A percentile compares a stretch with the other conserved stretches of the same genome.
phyloP scores from a whole-genome alignment of 2,113 vertebrate species.

The Cariama cristata region DNA sequence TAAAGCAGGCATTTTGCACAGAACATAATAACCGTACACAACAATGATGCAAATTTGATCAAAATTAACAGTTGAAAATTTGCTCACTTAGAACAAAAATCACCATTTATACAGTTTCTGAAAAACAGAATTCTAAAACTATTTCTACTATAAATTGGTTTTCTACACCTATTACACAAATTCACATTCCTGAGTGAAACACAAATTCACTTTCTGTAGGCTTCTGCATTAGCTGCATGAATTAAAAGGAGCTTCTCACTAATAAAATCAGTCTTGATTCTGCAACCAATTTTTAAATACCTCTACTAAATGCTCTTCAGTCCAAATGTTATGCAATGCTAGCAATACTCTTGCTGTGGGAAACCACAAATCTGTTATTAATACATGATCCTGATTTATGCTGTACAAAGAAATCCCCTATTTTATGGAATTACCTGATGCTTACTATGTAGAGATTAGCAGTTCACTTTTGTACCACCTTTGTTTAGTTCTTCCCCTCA shows the following conservation, averaged over 20 bases:
- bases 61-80: background rate
- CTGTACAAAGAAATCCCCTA: background rate
- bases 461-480: background rate
- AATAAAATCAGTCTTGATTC: background rate
- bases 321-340: background rate
- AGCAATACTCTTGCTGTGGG: background rate
- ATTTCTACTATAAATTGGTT: background rate
- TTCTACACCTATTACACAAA: background rate
- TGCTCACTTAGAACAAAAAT: background rate
- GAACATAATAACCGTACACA: background rate
- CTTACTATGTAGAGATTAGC: background rate
- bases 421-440: background rate
- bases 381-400: background rate
- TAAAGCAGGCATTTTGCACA: background rate
- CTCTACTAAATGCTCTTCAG: background rate
- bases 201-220: background rate
- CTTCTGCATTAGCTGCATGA: background rate
- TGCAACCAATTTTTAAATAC: background rate
- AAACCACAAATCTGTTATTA: background rate
- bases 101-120: background rate
- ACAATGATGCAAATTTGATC: background rate
- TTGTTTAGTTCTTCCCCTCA: background rate
- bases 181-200: background rate
- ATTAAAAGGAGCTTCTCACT: background rate
- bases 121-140: background rate